These are phyloP conservation scores for Micromussa lordhowensis DNA, from an alignment of 92 coral and sea anemone species.

Conservation along the genomic window DNA sequence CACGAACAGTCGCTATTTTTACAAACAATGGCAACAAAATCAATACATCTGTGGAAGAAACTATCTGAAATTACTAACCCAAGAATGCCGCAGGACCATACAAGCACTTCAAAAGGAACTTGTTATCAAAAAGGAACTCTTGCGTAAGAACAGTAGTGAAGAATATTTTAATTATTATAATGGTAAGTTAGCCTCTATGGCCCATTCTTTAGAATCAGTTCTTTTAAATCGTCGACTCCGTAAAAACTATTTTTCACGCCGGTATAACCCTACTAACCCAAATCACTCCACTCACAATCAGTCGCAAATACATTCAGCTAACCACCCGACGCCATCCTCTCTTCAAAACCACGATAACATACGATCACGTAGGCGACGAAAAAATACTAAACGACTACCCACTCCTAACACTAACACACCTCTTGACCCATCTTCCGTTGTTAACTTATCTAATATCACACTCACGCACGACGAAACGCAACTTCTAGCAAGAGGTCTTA, in stretches of 20 bases:
- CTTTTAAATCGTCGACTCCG: no score
- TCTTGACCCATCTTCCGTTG: slow-evolving; percentile 26
- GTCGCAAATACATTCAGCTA: no score
- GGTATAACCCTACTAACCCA: no score
- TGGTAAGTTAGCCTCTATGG: no score
- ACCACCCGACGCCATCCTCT: no score
- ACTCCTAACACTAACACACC: slow-evolving; percentile 14
- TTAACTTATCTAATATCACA: slow-evolving; percentile 37
- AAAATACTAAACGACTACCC: slow-evolving; percentile 28
- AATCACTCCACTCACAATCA: no score
- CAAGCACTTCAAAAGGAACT: slow-evolving; percentile 29
- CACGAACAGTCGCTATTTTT: no score
- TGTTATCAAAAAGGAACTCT: slow-evolving; percentile 22
- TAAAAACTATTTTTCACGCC: no score
- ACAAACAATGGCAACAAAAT: slow-evolving; percentile 38
- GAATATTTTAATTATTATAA: no score
- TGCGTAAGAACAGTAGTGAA: slow-evolving; percentile 24
- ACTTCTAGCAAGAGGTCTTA: no score
- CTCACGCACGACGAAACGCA: no score
- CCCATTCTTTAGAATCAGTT: no score
- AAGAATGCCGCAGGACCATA: slow-evolving; percentile 28
- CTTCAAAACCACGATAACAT: slow-evolving; percentile 1
- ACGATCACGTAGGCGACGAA: slow-evolving; percentile 25
- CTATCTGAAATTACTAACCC: slow-evolving; percentile 20
- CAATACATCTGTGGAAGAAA: slow-evolving; percentile 29